Percentiles rank a stretch among this genome's conserved stretches.
Evolutionary conservation across 2,797 vertebrate species (phyloP).

Genomic region (Eulemur rubriventer): DNA sequence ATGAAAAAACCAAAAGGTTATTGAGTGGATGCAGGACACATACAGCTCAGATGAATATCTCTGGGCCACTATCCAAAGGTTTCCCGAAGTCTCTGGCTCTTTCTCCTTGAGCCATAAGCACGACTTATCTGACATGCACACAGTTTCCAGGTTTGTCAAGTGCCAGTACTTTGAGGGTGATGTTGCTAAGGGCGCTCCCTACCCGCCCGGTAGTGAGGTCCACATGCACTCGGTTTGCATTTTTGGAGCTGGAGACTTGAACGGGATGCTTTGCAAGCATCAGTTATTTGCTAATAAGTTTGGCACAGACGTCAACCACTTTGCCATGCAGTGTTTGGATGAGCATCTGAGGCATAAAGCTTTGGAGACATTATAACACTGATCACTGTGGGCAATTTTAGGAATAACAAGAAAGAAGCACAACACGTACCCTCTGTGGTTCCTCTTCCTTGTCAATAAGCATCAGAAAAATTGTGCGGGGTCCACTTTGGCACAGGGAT

Average conservation of each 20-base stretch:
- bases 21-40: background rate
- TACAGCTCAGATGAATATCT: background rate
- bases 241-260: background rate
- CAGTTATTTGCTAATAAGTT: background rate
- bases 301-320: background rate
- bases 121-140: background rate
- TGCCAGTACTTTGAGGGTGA: background rate
- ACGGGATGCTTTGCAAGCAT: background rate
- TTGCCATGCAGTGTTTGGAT: background rate
- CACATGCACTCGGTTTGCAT: accelerated
- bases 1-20: background rate
- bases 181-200: background rate
- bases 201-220: background rate
- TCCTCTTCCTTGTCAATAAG: background rate
- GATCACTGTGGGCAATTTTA: background rate
- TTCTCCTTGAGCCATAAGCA: background rate
- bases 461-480: background rate
- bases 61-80: background rate
- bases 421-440: background rate
- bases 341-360: background rate
- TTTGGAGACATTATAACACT: background rate
- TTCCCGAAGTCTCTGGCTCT: background rate
- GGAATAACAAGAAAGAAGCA: background rate
- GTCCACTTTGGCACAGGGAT: background rate
- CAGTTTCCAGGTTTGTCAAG: background rate